Percentiles rank a stretch among this genome's conserved stretches.
These are phyloP conservation scores for Hypotaenidia okinawae DNA, from an alignment of 2,797 vertebrate species.

Conservation along the genomic window DNA sequence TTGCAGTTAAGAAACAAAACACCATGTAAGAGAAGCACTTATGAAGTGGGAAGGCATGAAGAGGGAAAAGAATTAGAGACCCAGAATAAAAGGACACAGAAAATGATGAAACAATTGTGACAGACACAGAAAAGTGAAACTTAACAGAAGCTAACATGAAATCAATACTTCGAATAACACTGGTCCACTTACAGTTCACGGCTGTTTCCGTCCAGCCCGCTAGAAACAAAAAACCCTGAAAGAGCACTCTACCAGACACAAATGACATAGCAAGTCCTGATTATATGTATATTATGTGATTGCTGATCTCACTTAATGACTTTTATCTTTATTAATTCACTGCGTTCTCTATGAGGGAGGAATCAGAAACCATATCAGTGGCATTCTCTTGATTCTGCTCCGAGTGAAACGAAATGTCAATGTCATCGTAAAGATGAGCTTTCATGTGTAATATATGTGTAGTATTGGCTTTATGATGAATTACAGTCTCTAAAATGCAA, in stretches of 20 bases:
- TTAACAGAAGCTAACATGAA: background rate
- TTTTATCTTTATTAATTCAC: conserved; percentile 63
- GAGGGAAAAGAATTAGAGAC: background rate
- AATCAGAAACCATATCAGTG: conserved; percentile 28
- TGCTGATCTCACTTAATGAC: conserved; percentile 35
- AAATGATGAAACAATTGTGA: background rate
- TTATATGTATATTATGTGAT: background rate
- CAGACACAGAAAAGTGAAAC: background rate
- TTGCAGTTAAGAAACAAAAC: background rate
- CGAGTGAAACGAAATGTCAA: conserved; percentile 38
- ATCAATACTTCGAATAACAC: background rate
- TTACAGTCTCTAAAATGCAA: conserved; percentile 15
- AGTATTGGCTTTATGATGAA: conserved; percentile 10
- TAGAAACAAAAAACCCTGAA: background rate
- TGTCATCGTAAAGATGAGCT: conserved; percentile 25
- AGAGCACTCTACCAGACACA: background rate
- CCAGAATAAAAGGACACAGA: background rate
- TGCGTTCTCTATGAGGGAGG: conserved; percentile 10
- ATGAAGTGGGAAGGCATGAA: background rate
- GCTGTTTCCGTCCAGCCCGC: background rate
- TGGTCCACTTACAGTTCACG: background rate
- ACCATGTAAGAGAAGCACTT: background rate
- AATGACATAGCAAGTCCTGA: conserved; percentile 5
- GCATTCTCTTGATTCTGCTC: conserved; percentile 34
- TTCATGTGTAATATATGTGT: background rate